Conservation (phyloP, 2,888 invertebrate species). For the Hirtodrosophila confusa region DNA sequence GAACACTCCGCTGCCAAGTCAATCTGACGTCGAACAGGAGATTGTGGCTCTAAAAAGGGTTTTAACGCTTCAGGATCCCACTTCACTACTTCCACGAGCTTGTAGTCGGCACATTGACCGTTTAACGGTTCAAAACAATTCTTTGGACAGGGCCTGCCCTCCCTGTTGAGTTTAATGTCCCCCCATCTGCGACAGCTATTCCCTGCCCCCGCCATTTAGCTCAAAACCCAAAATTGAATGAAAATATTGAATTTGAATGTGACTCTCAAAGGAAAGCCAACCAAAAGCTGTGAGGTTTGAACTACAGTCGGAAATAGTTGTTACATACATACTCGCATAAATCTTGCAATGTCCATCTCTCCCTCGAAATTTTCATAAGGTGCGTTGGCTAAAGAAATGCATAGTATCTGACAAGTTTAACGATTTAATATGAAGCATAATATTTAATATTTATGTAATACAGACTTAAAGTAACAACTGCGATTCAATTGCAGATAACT, state of each 20-base stretch:
- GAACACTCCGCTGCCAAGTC: constrained; percentile 36
- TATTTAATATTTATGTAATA: constrained; percentile 2
- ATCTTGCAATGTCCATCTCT: no score
- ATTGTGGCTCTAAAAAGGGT: background rate
- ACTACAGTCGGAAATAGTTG: no score
- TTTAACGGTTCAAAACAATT: constrained; percentile 25
- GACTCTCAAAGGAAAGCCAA: constrained; percentile 18
- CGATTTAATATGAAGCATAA: background rate
- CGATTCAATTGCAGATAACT: background rate
- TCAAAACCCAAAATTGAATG: background rate
- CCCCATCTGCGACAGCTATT: constrained; percentile 37
- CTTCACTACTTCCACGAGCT: background rate
- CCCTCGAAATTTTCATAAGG: no score
- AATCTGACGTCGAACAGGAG: constrained; percentile 25
- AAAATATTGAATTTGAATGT: constrained; percentile 2
- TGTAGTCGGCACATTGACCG: constrained; percentile 30
- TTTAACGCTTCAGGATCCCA: background rate
- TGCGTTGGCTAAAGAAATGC: no score
- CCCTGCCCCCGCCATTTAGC: constrained; percentile 33
- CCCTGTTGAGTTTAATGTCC: background rate
- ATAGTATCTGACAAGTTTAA: background rate
- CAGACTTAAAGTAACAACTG: background rate
- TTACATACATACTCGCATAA: no score
- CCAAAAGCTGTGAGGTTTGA: background rate
- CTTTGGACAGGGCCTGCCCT: background rate